A percentile compares a stretch with the other conserved stretches of the same genome.
Evolutionary conservation across 1,140 invertebrate genomes (phyloP).

Genomic region (Sipha flava): DNA sequence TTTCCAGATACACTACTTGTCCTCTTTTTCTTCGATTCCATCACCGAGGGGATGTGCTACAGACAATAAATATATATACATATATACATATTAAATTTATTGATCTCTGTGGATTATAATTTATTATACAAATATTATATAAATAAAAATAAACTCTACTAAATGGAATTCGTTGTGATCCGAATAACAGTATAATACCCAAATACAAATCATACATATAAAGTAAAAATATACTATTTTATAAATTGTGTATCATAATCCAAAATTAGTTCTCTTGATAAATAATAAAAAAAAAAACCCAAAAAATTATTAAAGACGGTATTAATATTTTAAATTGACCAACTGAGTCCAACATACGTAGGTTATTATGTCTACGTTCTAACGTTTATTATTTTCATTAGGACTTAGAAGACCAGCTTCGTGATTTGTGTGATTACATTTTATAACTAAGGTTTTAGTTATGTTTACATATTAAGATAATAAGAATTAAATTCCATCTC

Average conservation of each 20-base stretch:
- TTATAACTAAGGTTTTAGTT: not conserved
- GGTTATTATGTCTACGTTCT: not conserved
- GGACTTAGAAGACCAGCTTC: slow-evolving; percentile 2
- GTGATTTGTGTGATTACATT: not conserved
- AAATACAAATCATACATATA: not conserved
- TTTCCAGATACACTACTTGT: not conserved
- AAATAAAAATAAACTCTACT: not conserved
- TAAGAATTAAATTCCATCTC: not conserved
- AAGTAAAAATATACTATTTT: not conserved
- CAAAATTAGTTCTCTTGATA: not conserved
- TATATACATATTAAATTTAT: not conserved
- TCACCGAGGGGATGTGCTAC: not conserved
- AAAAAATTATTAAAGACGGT: not conserved
- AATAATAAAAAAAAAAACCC: not conserved
- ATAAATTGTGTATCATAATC: not conserved
- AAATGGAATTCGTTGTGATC: not conserved
- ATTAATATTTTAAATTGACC: not conserved
- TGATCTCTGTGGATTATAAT: not conserved
- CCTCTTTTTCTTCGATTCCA: not conserved
- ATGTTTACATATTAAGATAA: not conserved
- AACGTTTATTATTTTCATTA: slow-evolving; percentile 8
- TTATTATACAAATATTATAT: not conserved
- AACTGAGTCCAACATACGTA: slow-evolving; percentile 14
- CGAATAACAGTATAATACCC: not conserved
- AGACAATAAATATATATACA: not conserved